Evolutionary conservation across 2,113 vertebrate genomes (phyloP), one percentile per base, ranked within the genome.

Genomic region (Paratilapia polleni): DNA sequence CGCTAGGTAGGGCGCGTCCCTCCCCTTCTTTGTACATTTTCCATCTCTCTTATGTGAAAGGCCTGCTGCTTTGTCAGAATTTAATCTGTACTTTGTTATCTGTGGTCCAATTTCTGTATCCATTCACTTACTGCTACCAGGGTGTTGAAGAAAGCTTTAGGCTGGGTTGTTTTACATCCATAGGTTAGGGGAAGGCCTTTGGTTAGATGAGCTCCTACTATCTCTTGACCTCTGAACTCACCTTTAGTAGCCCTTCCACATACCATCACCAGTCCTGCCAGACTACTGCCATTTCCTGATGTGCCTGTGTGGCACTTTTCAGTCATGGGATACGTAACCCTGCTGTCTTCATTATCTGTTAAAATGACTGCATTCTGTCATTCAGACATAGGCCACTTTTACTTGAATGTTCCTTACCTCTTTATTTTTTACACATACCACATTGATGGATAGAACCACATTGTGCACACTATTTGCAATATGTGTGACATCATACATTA

Each of bases 1-100:
- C 89, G 15, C 75, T 82, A 94, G 95, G 90, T 87, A 94, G 94
- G 93, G 95, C 66, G 91, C 86, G 88, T 90, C 91, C 85, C 79
- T 90, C 60, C 84, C 57, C 80, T 62, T 83, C 78, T 84, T 62
- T 49, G 70, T 47, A 31, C 31, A 63, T 43, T 88, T 24, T 87
- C 66, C 85, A 22, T 85, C 80, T 73, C 43, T 74, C 60, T 38
- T 22, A 34, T 58, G 80, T 74, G 62, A 88, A 85, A 75, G 77
- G 31, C 52, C 28, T 58, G 38, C 47, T 74, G 64, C 76, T 88
- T 91, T 93, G 86, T 91, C 75, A 66, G 79, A 61, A 64, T 88
- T 78, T 60, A 84, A 91, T 90, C 85, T 81, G 63, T 58, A 78
- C 64, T 88, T 66, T 83, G 86, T 88, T 83, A 86, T 88, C 70